These are phyloP conservation scores for Pogonophryne albipinna DNA, from an alignment of 2,797 vertebrate species.

Conservation along the genomic window DNA sequence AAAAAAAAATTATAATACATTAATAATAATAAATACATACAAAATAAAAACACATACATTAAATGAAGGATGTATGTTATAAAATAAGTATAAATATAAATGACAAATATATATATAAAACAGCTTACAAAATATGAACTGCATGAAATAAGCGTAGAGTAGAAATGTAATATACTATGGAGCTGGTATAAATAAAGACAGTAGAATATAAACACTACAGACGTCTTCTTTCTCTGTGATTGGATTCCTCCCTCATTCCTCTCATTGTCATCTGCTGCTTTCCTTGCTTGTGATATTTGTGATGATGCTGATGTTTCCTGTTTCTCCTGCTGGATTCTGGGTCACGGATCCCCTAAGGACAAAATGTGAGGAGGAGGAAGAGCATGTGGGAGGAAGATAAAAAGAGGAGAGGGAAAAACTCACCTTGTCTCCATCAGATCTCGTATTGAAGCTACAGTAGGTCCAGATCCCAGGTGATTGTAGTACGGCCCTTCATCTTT, in stretches of 20 bases:
- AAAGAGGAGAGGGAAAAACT: constrained; percentile 54
- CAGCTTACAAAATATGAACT: too few species aligned
- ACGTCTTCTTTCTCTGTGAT: constrained; percentile 1
- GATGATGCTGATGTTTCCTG: constrained; percentile 78
- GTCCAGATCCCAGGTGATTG: constrained; percentile 97
- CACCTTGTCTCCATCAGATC: constrained; percentile 96
- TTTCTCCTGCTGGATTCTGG: constrained; percentile 81
- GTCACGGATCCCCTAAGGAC: constrained; percentile 83
- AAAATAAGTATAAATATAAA: too few species aligned
- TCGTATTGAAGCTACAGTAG: constrained; percentile 93
- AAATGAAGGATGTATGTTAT: too few species aligned
- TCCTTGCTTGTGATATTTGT: constrained; percentile 67
- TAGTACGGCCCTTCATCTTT: constrained; percentile 99
- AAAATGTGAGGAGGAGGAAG: constrained; percentile 62
- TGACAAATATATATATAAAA: too few species aligned
- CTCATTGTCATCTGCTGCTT: constrained; percentile 51
- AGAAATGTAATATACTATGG: too few species aligned
- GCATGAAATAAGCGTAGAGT: too few species aligned
- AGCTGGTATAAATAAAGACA: too few species aligned
- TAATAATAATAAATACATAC: too few species aligned
- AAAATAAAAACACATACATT: too few species aligned
- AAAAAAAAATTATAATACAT: too few species aligned
- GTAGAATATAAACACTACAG: too few species aligned
- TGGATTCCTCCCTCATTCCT: constrained; percentile 41
- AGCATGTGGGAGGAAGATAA: constrained; percentile 20